Evolutionary conservation across 2,888 invertebrate genomes (phyloP), one percentile per base, ranked within the genome.

Genomic region (Monopis laevigella): DNA sequence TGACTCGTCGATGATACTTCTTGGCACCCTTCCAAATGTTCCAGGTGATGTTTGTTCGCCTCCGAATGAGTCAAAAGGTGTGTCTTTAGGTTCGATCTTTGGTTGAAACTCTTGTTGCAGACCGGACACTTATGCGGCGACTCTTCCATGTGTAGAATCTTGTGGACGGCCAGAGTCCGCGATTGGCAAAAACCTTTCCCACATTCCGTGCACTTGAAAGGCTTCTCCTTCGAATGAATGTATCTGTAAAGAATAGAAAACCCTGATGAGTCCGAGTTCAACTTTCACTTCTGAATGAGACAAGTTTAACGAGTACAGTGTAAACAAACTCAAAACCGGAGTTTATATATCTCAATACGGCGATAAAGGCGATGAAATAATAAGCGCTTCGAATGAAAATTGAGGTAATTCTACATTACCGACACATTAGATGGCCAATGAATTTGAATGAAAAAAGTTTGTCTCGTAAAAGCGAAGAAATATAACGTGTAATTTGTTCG

Each of bases 151-250:
- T 96, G 96, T 19, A 96, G 86, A 49, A 96, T 93, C 69, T 92
- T 93, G 80, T 98, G 98, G 1, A 97, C 97, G 1, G 97, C 96
- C 51, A 98, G 80, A 0, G 98, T 98, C 39, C 98, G 84, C 14
- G 95, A 93, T 65, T 98, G 98, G 66, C 98, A 99, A 75, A 99
- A 98, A 3, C 98, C 98, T 75, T 98, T 98, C 32, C 96, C 96
- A 68, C 98, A 98, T 55, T 96, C 93, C 2, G 86, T 87, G 70
- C 98, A 99, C 63, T 96, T 98, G 81, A 98, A 98, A 0, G 98
- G 98, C 68, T 98, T 98, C 73, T 98, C 96, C 65, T 98, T 98
- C 50, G 95, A 95, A 78, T 98, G 98, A 50, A 98, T 98, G 78
- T 97, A 98, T 65, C 95, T 95, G 83, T 43, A 82, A 81, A 58